Base-by-base conservation (phyloP, 1,140 invertebrate species). In the Pentalonia nigronervosa region DNA sequence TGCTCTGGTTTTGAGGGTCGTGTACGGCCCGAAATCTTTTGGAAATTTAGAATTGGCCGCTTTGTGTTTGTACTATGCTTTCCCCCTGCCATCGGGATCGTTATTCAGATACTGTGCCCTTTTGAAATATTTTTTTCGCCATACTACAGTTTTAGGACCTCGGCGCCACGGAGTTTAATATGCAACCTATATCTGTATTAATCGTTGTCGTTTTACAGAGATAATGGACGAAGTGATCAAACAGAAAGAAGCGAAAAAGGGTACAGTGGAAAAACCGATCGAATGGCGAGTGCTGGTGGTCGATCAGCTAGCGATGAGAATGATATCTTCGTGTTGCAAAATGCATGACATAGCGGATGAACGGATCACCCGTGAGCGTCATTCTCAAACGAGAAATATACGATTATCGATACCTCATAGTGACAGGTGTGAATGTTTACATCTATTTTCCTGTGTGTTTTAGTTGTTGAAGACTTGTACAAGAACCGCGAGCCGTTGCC, bases 261-360 rank as follows among this genome's bases (percentile, higher is more conserved):
- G 98, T 94, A 97, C 97, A 94, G 96, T 0, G 3, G 60, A 95
- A 93, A 95, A 96, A 94, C 96, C 96, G 0, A 97, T 98, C 88
- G 98, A 99, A 96, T 99, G 99, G 99, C 97, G 99, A 93, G 99
- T 99, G 36, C 96, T 99, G n/a, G 97, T 99, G 67, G 99, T 99
- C 50, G 99, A 99, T 95, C 98, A 99, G 95, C 96, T 99, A 30
- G 98, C 98, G 21, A 99, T 99, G 98, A 96, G 99, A 93, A 99
- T 99, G 98, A 98, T 99, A 1, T 99, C 99, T 8, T 98, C 99
- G 4, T 99, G 99, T 95, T 99, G 98, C 95, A 99, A 99, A 96
- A 99, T 99, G 99, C 99, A 99, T 95, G 99, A 99, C 95, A 99
- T 99, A 94, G 99, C 99, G 94, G 98, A 98, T 81, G 98, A 99